Percentiles rank a stretch among this genome's conserved stretches.
Conservation (phyloP, 2,797 vertebrate genomes). For the Tenualosa ilisha region DNA sequence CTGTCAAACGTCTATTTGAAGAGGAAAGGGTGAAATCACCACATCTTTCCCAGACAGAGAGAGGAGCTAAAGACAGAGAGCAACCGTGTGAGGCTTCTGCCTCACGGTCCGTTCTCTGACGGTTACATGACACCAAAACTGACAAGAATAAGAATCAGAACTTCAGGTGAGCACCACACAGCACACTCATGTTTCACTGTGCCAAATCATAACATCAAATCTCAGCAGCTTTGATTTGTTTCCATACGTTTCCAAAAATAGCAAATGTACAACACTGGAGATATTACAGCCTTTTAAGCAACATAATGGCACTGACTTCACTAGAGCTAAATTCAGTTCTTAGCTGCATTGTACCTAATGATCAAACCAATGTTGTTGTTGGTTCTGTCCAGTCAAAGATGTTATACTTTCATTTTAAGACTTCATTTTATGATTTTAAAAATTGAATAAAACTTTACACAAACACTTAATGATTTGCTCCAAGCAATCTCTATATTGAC, state of each 20-base stretch:
- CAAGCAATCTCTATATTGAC: conserved; percentile 58
- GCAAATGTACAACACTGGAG: conserved; percentile 3
- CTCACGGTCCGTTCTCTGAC: not conserved
- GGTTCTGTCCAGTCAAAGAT: conserved; percentile 5
- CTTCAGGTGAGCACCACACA: conserved; percentile 63
- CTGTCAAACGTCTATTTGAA: conserved; percentile 27
- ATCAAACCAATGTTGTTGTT: not conserved
- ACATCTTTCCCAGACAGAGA: conserved; percentile 2
- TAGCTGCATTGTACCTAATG: conserved; percentile 31
- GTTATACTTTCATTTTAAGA: not conserved
- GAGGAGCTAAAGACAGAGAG: conserved; percentile 5
- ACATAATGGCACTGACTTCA: not conserved
- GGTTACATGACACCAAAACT: conserved; percentile 46
- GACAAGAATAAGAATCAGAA: conserved; percentile 60
- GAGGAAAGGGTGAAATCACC: conserved; percentile 25
- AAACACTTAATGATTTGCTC: conserved; percentile 55
- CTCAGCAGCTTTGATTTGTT: conserved; percentile 3
- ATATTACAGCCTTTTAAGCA: conserved; percentile 7
- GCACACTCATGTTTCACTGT: conserved; percentile 54
- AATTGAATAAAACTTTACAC: conserved; percentile 40
- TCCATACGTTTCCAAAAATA: not conserved
- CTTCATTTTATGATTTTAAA: conserved; percentile 7
- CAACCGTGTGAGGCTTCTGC: conserved; percentile 1
- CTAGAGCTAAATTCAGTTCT: not conserved
- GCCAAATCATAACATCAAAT: conserved; percentile 6